Conservation (phyloP, 2,797 vertebrate genomes). For the Hypotaenidia okinawae region DNA sequence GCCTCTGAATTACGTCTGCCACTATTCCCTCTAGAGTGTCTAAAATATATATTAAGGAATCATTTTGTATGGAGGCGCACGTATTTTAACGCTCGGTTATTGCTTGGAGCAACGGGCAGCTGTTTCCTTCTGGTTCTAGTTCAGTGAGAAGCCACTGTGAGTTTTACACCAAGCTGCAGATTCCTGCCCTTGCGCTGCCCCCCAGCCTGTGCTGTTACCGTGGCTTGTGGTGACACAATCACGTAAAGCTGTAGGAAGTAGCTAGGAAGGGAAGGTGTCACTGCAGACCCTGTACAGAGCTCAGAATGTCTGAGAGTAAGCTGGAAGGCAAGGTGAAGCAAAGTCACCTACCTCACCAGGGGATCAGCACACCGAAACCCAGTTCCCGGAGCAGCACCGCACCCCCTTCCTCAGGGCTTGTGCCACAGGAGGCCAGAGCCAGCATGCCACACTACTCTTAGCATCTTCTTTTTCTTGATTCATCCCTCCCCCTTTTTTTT, state of each 20-base stretch:
- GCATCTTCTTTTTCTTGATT: not conserved
- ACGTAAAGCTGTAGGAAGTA: not conserved
- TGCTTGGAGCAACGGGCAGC: not conserved
- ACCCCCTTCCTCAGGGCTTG: not conserved
- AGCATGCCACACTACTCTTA: not conserved
- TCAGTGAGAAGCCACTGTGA: not conserved
- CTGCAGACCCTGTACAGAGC: not conserved
- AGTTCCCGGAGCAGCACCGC: not conserved
- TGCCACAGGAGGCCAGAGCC: not conserved
- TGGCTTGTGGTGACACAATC: not conserved
- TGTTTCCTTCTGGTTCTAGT: not conserved
- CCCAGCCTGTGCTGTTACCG: accelerated
- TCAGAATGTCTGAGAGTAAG: not conserved
- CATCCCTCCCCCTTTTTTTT: accelerated
- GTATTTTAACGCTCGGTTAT: not conserved
- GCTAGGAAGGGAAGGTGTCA: not conserved
- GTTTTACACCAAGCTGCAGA: not conserved
- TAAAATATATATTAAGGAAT: not conserved
- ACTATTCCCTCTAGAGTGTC: not conserved
- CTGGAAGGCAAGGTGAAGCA: not conserved
- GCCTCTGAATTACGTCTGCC: not conserved
- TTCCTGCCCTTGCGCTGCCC: accelerated
- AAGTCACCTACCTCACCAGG: accelerated
- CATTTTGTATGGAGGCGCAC: not conserved
- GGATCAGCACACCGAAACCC: not conserved